Percentiles rank a stretch among this genome's conserved stretches.
phyloP scores from a whole-genome alignment of 1,140 invertebrate genomes.

The Cheumatopsyche charites region DNA sequence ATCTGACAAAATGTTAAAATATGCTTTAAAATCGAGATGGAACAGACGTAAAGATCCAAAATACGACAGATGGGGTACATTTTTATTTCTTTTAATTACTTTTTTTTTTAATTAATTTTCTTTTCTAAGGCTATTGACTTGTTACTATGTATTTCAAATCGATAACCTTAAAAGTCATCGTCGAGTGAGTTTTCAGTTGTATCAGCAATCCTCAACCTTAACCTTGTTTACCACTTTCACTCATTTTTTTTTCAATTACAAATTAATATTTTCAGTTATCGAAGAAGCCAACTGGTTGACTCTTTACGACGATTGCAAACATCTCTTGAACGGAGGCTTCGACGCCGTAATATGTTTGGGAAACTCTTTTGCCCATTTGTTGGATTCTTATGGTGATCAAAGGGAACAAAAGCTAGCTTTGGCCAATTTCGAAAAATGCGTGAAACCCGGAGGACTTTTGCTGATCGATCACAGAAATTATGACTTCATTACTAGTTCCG shows the following conservation, averaged over 20 bases:
- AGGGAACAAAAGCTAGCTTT: constrained; percentile 78
- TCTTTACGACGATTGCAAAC: constrained; percentile 70
- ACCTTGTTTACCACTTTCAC: too few relatives aligned
- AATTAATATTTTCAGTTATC: constrained; percentile 65
- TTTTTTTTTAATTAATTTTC: too few relatives aligned
- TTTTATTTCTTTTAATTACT: background rate
- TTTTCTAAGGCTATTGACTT: too few relatives aligned
- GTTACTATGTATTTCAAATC: too few relatives aligned
- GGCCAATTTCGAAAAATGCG: constrained; percentile 77
- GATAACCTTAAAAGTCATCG: too few relatives aligned
- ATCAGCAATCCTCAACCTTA: too few relatives aligned
- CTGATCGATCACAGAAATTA: constrained; percentile 90
- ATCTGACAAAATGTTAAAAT: constrained; percentile 91
- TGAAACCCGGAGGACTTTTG: constrained; percentile 83
- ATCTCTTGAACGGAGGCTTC: constrained; percentile 68
- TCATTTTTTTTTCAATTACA: too few relatives aligned
- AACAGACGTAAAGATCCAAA: constrained; percentile 75
- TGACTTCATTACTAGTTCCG: constrained; percentile 72
- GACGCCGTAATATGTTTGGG: constrained; percentile 86
- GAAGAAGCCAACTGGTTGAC: constrained; percentile 84
- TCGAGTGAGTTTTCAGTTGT: too few relatives aligned
- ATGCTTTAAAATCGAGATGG: constrained; percentile 85
- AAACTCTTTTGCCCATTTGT: constrained; percentile 88
- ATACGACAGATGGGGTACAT: constrained; percentile 83
- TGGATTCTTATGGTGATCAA: constrained; percentile 78